Evolutionary conservation across 37 sponge, comb jelly and placozoan genomes (phyloP), one percentile per base, ranked within the genome.

Genomic region (Aplysina aerophoba): DNA sequence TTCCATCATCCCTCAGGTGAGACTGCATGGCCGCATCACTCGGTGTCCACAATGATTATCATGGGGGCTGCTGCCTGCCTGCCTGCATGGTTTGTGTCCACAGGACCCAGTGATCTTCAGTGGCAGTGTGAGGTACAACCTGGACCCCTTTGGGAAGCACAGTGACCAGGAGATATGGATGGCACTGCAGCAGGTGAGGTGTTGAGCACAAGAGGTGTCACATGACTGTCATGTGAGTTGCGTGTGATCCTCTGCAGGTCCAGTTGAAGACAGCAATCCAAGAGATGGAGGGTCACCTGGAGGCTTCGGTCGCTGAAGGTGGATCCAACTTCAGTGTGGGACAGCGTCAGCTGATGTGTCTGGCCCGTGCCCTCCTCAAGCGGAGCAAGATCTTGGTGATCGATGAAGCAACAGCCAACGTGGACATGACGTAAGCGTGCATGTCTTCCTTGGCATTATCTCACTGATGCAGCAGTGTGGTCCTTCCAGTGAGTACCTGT

Each of bases 391-490:
- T 95, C 37, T 85, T 95, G 0, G 87, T 95, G 17, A 90, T 95
- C 20, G 96, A 95, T 72, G 96, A 95, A 68, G 96, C 91, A 68
- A 95, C 96, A 17, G 93, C 96, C 39, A 92, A 95, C 85, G 93
- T 95, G 22, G 96, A 95, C 61, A 71, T 85, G 62, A 82, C 44
- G 92, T 91, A 36, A 85, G 92, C 22, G 30, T 25, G 30, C 21
- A 22, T 72, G 34, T 2, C 36, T 72, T 4, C 12, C 2, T 72
- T 27, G 31, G 63, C 27, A 25, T 62, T 4, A 27, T 22, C 27
- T 6, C 11, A 25, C 27, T 6, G n/a, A 25, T 62, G 63, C 11
- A 25, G n/a, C 25, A 14, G 63, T 13, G 63, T 13, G 12, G 33
- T 27, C 15, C 28, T 30, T 34, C 71, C 28, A 34, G 28, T 69